A percentile compares a stretch with the other conserved stretches of the same genome.
These are phyloP conservation scores for Helicoverpa zea DNA, from an alignment of 1,140 invertebrate species.

Conservation along the genomic window DNA sequence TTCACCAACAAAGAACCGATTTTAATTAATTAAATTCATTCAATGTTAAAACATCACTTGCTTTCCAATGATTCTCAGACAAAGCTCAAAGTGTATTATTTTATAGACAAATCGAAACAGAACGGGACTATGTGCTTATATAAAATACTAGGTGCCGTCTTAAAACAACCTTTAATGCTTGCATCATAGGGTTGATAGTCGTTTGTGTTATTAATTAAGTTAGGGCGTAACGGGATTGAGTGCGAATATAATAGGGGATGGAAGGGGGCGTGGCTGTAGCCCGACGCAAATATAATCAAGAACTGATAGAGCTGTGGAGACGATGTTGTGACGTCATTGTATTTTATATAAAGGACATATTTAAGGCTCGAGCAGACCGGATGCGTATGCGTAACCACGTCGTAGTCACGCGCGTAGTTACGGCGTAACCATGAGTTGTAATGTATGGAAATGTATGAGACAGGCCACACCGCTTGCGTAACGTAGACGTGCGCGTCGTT, in stretches of 20 bases:
- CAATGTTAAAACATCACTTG: slow-evolving; percentile 82
- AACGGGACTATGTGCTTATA: slow-evolving; percentile 69
- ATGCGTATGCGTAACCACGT: no score
- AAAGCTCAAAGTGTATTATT: slow-evolving; percentile 87
- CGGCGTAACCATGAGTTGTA: no score
- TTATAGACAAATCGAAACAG: slow-evolving; percentile 83
- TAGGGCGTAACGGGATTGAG: slow-evolving; percentile 65
- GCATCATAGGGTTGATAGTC: slow-evolving; percentile 60
- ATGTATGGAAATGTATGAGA: no score
- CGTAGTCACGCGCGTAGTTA: no score
- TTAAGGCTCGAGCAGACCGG: no score
- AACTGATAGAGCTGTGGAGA: slow-evolving; percentile 64
- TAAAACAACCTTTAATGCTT: slow-evolving; percentile 46
- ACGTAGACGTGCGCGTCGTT: no score
- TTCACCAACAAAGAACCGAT: slow-evolving; percentile 69
- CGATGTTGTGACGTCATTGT: neutral
- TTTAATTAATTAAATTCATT: slow-evolving; percentile 86
- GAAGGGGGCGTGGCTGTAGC: slow-evolving; percentile 82
- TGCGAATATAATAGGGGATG: slow-evolving; percentile 84
- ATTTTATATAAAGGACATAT: no score
- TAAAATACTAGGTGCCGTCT: slow-evolving; percentile 56
- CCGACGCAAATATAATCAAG: slow-evolving; percentile 86
- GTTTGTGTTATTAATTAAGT: slow-evolving; percentile 41
- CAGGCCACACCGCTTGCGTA: no score
- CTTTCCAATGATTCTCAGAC: slow-evolving; percentile 80